phyloP scores from a whole-genome alignment of 2,888 invertebrate species.

The Morpho helenor region DNA sequence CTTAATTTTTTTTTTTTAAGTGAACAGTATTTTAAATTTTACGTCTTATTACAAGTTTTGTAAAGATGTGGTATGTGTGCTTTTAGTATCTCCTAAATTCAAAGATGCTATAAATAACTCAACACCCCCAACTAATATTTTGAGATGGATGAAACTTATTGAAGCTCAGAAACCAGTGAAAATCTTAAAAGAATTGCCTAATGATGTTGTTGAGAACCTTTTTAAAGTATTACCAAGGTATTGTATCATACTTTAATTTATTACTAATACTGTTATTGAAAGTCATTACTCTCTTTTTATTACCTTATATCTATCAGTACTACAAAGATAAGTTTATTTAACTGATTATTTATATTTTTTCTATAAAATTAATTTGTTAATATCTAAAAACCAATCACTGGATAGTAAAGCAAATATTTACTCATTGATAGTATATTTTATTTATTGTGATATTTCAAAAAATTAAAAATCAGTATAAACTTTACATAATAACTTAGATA shows the following conservation, averaged over 20 bases:
- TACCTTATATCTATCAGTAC: neutral
- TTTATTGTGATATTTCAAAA: too few species aligned
- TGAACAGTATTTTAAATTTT: too few species aligned
- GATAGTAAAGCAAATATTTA: too few species aligned
- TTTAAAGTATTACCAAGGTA: constrained; percentile 52
- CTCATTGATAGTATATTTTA: too few species aligned
- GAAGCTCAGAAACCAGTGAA: constrained; percentile 80
- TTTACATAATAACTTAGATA: too few species aligned
- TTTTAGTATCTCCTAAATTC: constrained; percentile 53
- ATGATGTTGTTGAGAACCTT: constrained; percentile 62
- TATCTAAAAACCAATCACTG: too few species aligned
- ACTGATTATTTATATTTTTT: neutral
- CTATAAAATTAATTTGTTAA: too few species aligned
- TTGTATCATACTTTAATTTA: neutral
- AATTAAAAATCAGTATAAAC: too few species aligned
- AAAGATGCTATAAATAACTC: constrained; percentile 55
- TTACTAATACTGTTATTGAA: neutral
- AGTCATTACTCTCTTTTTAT: constrained; percentile 2
- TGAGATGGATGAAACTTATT: constrained; percentile 84
- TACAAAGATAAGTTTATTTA: neutral
- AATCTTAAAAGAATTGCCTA: constrained; percentile 75
- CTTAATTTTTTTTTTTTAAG: too few species aligned
- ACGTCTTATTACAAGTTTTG: neutral
- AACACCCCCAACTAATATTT: constrained; percentile 77
- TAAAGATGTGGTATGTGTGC: constrained; percentile 1